Base-by-base conservation (phyloP, 2,888 invertebrate genomes). In the Caenorhabditis imperialis region DNA sequence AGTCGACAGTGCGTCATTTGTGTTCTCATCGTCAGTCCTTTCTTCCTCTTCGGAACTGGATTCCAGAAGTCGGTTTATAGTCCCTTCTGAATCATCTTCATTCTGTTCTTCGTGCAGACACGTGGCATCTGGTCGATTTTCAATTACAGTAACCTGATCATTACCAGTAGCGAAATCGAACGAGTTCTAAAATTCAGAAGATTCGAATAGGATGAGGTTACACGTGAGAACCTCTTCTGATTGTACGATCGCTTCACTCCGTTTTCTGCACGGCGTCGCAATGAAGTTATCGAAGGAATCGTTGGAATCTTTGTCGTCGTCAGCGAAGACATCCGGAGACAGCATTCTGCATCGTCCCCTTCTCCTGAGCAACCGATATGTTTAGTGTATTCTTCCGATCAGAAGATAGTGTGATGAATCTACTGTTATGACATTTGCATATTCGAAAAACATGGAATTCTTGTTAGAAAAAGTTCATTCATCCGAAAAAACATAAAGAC, bases 401-500 rank as follows among this genome's bases (percentile, higher is more conserved):
- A 58, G 58, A 58, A 38, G 47, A 2, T 47, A 58, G n/a, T 48
- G 20, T 20, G 6, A n/a, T 14, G 12, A 42, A 18, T 0, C 4
- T 22, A 12, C 18, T 4, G n/a, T 12, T 25, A 58, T 42, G 14
- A 3, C 18, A 1, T 5, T 3, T 23, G 14, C n/a, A n/a, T n/a
- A n/a, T n/a, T n/a, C n/a, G n/a, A n/a, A n/a, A n/a, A n/a, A n/a
- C n/a, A n/a, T n/a, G n/a, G n/a, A n/a, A n/a, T 50, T 65, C 57
- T 42, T 62, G 72, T 72, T 58, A 72, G 63, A 72, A 63, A 60
- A 70, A 63, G 54, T 72, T 72, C 45, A 72, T 72, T 71, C 53
- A 72, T 63, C 50, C 63, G 63, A 53, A 63, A 72, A 71, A 57
- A 33, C 38, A 42, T 40, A 18, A 47, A 63, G 20, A 70, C 50